phyloP scores from a whole-genome alignment of 2,888 invertebrate genomes.

The Molorchus minor region DNA sequence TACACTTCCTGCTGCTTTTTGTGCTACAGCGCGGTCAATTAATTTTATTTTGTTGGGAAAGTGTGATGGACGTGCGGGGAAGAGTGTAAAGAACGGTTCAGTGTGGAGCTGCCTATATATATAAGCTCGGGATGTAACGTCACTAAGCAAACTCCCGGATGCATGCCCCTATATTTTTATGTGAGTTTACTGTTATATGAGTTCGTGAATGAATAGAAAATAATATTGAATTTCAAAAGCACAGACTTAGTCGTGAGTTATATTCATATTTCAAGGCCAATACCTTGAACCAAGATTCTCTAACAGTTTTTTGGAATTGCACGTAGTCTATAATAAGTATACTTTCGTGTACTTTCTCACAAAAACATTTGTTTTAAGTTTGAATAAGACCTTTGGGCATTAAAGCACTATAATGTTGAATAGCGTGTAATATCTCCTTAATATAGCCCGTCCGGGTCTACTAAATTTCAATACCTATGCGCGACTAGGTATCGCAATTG shows the following conservation, averaged over 20 bases:
- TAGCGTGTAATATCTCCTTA: conserved; percentile 50
- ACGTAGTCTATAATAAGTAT: no score
- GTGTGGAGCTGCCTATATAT: conserved; percentile 8
- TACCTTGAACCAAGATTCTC: no score
- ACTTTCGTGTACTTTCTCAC: no score
- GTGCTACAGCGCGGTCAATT: conserved; percentile 13
- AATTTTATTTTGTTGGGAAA: conserved; percentile 13
- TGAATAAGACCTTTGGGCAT: conserved; percentile 33
- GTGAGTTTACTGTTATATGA: not conserved
- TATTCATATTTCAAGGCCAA: no score
- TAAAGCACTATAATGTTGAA: conserved; percentile 41
- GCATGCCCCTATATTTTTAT: not conserved
- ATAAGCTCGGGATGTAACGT: conserved; percentile 2
- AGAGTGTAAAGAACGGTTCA: not conserved
- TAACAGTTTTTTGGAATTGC: no score
- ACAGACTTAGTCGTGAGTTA: no score
- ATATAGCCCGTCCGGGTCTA: conserved; percentile 48
- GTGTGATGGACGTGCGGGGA: conserved; percentile 13
- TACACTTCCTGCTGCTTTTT: conserved; percentile 7
- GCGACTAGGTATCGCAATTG: conserved; percentile 49
- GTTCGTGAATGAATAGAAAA: not conserved
- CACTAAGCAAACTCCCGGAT: conserved; percentile 4
- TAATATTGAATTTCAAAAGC: not conserved
- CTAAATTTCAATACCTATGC: conserved; percentile 49
- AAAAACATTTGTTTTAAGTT: conserved; percentile 12